phyloP scores from a whole-genome alignment of 2,888 invertebrate species.

The Papilio protenor region DNA sequence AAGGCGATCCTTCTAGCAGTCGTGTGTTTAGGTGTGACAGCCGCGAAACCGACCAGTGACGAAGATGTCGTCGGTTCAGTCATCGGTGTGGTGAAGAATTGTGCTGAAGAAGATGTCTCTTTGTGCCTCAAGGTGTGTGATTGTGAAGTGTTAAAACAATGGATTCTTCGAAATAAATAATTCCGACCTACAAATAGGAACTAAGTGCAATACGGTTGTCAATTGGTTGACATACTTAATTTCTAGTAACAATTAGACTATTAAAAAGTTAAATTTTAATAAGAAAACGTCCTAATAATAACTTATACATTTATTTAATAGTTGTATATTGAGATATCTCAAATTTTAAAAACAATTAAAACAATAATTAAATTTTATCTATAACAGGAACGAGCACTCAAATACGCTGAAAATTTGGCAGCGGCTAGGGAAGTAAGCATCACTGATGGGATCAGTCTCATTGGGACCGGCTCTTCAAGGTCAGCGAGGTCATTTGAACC shows the following conservation, averaged over 20 bases:
- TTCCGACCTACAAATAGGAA: slow-evolving; percentile 23
- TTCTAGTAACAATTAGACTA: not conserved
- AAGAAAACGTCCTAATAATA: too few relatives aligned
- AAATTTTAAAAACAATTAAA: too few relatives aligned
- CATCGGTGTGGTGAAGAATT: slow-evolving; percentile 87
- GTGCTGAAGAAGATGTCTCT: slow-evolving; percentile 87
- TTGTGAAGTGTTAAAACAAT: slow-evolving; percentile 23
- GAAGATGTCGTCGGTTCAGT: slow-evolving; percentile 85
- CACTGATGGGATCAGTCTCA: slow-evolving; percentile 85
- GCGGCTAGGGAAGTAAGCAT: slow-evolving; percentile 81
- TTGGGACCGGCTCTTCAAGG: slow-evolving; percentile 80
- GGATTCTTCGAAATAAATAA: slow-evolving; percentile 23
- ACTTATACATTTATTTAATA: too few relatives aligned
- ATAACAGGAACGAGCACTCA: slow-evolving; percentile 87
- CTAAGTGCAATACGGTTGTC: not conserved
- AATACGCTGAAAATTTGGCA: slow-evolving; percentile 85
- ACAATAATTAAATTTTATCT: not conserved
- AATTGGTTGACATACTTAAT: not conserved
- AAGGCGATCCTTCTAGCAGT: slow-evolving; percentile 77
- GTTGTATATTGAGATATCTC: too few relatives aligned
- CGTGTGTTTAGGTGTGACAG: slow-evolving; percentile 79
- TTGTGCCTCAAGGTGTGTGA: slow-evolving; percentile 89
- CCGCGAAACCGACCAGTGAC: slow-evolving; percentile 72
- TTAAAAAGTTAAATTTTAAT: not conserved
- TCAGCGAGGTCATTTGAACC: slow-evolving; percentile 86